Conservation (phyloP, 2,888 invertebrate genomes). For the Philaethria dido region DNA sequence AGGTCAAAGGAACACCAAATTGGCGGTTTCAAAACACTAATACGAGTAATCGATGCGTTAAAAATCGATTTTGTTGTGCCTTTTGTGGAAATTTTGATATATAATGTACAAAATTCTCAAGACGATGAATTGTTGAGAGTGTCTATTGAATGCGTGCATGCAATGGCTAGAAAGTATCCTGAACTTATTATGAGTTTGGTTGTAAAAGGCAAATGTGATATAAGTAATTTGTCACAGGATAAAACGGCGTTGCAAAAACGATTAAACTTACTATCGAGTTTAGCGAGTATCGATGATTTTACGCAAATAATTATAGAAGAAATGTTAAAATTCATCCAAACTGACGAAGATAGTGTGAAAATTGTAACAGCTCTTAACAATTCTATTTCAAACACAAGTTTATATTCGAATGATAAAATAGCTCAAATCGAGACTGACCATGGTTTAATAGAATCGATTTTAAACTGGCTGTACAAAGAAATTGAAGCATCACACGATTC, state of each 20-base stretch:
- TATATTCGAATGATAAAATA: constrained; percentile 66
- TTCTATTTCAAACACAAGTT: constrained; percentile 62
- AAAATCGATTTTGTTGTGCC: constrained; percentile 71
- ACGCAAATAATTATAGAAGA: constrained; percentile 73
- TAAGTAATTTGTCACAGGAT: constrained; percentile 62
- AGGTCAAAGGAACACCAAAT: constrained; percentile 72
- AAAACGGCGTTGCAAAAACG: constrained; percentile 63
- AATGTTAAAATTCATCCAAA: constrained; percentile 66
- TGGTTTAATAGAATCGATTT: constrained; percentile 66
- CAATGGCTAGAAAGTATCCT: constrained; percentile 79
- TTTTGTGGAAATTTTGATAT: constrained; percentile 80
- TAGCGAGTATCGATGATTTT: constrained; percentile 78
- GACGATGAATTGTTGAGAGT: constrained; percentile 70
- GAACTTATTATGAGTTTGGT: constrained; percentile 78
- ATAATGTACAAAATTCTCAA: constrained; percentile 73
- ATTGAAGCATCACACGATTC: constrained; percentile 54
- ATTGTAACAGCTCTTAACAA: constrained; percentile 66
- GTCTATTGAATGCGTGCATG: constrained; percentile 79
- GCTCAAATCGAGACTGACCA: constrained; percentile 74
- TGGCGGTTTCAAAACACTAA: constrained; percentile 79
- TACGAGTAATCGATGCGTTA: constrained; percentile 72
- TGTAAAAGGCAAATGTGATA: constrained; percentile 74
- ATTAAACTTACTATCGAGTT: constrained; percentile 70
- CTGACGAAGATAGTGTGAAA: constrained; percentile 58
- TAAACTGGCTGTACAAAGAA: constrained; percentile 67